These are phyloP conservation scores for Asteroscopus sphinx DNA, from an alignment of 2,888 invertebrate genomes.

Conservation along the genomic window DNA sequence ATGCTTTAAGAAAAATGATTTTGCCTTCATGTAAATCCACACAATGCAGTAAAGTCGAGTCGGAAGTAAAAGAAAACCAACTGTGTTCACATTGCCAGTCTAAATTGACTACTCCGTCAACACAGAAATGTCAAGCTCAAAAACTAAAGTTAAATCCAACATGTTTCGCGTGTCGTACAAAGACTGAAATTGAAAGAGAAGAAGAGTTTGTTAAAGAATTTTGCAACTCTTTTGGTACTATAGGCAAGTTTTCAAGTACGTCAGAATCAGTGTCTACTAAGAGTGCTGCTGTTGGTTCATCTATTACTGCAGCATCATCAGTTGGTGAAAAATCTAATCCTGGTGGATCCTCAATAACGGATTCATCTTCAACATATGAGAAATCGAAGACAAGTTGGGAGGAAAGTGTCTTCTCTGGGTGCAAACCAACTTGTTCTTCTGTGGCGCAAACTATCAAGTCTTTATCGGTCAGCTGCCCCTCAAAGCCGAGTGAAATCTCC, in stretches of 20 bases:
- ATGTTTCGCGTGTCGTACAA: background rate
- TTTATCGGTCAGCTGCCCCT: background rate
- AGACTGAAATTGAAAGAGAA: background rate
- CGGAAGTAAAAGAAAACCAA: slow-evolving; percentile 9
- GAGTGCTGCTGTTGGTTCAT: slow-evolving; percentile 3
- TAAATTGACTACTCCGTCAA: background rate
- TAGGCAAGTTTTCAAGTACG: slow-evolving; percentile 1
- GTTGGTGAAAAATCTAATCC: too few species aligned
- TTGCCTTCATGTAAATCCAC: slow-evolving; percentile 12
- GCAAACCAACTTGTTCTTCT: background rate
- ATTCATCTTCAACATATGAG: background rate
- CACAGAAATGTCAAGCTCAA: background rate
- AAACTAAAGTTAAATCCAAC: background rate
- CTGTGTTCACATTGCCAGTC: slow-evolving; percentile 33
- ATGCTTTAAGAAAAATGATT: slow-evolving; percentile 37
- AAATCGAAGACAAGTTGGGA: background rate
- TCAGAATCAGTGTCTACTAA: background rate
- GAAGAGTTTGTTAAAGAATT: background rate
- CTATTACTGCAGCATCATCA: too few species aligned
- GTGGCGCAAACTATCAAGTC: background rate
- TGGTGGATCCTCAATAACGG: background rate
- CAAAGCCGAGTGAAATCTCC: background rate
- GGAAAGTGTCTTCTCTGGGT: background rate
- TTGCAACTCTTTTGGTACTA: slow-evolving; percentile 8
- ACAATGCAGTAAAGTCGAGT: background rate